These are phyloP conservation scores for Tillus elongatus DNA, from an alignment of 2,888 invertebrate genomes.

Conservation along the genomic window DNA sequence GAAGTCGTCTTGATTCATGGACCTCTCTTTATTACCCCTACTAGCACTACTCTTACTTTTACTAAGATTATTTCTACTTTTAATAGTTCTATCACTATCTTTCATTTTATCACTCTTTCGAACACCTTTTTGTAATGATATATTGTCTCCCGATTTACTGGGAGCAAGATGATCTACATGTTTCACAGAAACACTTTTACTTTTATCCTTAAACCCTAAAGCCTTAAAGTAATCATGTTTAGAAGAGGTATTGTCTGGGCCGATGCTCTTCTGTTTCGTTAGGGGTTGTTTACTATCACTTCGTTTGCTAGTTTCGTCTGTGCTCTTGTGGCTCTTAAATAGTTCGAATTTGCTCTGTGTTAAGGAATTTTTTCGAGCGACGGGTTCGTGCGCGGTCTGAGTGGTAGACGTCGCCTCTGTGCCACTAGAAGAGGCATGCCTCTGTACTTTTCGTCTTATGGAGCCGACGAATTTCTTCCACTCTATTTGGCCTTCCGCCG, in stretches of 20 bases:
- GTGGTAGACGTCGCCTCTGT: constrained; percentile 15
- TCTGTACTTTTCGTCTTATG: constrained; percentile 41
- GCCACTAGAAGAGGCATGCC: constrained; percentile 35
- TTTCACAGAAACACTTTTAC: constrained; percentile 32
- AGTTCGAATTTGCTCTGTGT: constrained; percentile 34
- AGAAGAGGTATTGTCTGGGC: constrained; percentile 24
- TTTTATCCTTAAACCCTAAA: constrained; percentile 34
- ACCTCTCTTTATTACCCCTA: constrained; percentile 25
- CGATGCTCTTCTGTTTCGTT: constrained; percentile 36
- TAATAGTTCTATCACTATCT: constrained; percentile 30
- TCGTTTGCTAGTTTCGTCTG: constrained; percentile 20
- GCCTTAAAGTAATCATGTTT: constrained; percentile 30
- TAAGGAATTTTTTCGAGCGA: constrained; percentile 40
- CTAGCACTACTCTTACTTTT: constrained; percentile 24
- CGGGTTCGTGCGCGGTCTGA: constrained; percentile 29
- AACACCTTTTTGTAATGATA: constrained; percentile 31
- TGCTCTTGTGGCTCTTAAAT: constrained; percentile 29
- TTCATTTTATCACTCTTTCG: constrained; percentile 37
- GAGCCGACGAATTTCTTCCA: constrained; percentile 43
- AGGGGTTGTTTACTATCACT: constrained; percentile 35
- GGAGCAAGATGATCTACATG: constrained; percentile 27
- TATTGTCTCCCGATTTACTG: constrained; percentile 20
- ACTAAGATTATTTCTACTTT: constrained; percentile 31
- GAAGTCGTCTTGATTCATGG: constrained; percentile 55
- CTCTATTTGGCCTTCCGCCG: constrained; percentile 34